A percentile compares a stretch with the other conserved stretches of the same genome.
Evolutionary conservation across 2,797 vertebrate genomes (phyloP).

Genomic region (Hydrocynus forskahlii): DNA sequence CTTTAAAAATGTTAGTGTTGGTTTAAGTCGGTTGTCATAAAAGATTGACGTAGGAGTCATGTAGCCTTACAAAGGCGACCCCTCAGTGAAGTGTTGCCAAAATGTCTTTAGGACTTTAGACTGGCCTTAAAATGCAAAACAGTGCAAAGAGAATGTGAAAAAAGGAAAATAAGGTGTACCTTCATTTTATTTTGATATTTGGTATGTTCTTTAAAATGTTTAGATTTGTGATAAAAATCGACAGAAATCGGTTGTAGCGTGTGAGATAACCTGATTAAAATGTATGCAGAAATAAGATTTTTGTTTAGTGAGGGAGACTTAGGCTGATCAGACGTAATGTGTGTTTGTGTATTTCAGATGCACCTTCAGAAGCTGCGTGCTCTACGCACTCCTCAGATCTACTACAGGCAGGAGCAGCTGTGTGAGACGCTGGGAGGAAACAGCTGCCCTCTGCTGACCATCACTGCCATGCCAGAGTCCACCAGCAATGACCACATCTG

Average conservation of each 20-base stretch:
- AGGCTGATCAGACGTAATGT: neutral
- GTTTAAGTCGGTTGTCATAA: no score
- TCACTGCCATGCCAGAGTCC: slow-evolving; percentile 96
- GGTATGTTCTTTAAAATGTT: neutral
- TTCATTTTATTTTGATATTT: neutral
- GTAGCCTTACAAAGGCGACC: no score
- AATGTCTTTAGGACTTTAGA: no score
- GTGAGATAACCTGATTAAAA: neutral
- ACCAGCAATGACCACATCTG: slow-evolving; percentile 90
- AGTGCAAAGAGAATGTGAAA: no score
- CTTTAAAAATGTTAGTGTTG: no score
- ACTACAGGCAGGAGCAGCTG: slow-evolving; percentile 90
- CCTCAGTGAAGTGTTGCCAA: no score
- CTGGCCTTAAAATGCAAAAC: no score
- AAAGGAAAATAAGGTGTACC: no score
- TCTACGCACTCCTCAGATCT: slow-evolving; percentile 88
- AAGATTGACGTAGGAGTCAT: no score
- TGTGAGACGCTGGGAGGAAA: slow-evolving; percentile 94
- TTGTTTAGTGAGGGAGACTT: neutral
- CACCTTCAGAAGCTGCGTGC: slow-evolving; percentile 92
- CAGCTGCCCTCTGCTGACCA: slow-evolving; percentile 92
- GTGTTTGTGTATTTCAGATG: slow-evolving; percentile 80
- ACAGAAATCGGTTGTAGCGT: no score
- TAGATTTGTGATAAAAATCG: neutral
- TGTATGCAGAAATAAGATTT: neutral